Evolutionary conservation across 2,113 vertebrate species (phyloP).

Genomic region (Manacus vitellinus): DNA sequence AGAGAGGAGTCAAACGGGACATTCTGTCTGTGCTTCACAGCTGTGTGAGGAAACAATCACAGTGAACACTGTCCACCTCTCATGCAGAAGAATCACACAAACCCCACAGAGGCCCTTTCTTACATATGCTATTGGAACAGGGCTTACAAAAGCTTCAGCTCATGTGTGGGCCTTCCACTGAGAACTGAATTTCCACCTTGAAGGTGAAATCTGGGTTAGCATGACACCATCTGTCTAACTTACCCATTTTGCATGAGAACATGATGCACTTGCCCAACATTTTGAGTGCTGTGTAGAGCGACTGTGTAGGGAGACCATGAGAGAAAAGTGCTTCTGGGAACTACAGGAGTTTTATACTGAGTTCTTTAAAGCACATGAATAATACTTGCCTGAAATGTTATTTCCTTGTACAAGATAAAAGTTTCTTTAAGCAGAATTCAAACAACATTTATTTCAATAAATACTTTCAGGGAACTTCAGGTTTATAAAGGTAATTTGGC

Average conservation of each 20-base stretch:
- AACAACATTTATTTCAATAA: background rate
- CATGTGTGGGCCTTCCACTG: rapidly evolving
- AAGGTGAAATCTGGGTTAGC: background rate
- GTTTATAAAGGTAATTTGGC: background rate
- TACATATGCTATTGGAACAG: rapidly evolving
- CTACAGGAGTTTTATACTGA: background rate
- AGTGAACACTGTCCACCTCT: rapidly evolving
- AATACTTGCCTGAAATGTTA: background rate
- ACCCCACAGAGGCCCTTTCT: background rate
- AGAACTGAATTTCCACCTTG: background rate
- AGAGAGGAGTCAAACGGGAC: rapidly evolving
- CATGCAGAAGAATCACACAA: background rate
- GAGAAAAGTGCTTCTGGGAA: background rate
- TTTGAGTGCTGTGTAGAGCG: background rate
- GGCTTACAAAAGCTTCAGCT: background rate
- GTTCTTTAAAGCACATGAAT: background rate
- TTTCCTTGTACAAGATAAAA: background rate
- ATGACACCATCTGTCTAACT: background rate
- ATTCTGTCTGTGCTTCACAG: background rate
- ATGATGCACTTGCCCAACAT: rapidly evolving
- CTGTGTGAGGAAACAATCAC: background rate
- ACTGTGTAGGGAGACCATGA: background rate
- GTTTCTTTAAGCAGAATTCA: background rate
- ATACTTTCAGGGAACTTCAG: background rate
- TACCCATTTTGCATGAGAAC: background rate